A percentile compares a stretch with the other conserved stretches of the same genome.
phyloP scores from a whole-genome alignment of 2,113 vertebrate species.

The Aldabrachelys gigantea region DNA sequence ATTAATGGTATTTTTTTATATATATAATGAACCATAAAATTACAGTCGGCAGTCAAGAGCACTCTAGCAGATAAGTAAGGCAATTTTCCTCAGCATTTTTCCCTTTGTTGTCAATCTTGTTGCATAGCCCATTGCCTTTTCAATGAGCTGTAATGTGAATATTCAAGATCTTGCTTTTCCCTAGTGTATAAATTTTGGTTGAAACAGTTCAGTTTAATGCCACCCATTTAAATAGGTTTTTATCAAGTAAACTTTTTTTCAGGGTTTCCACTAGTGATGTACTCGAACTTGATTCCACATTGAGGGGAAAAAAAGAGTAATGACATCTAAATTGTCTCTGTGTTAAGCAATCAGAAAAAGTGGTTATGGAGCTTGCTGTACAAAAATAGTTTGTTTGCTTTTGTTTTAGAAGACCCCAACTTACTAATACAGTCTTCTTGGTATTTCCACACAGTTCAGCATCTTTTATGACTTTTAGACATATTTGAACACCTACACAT shows the following conservation, averaged over 20 bases:
- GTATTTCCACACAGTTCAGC: background rate
- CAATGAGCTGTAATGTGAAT: constrained; percentile 76
- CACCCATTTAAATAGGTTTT: constrained; percentile 60
- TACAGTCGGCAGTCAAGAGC: constrained; percentile 76
- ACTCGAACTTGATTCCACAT: background rate
- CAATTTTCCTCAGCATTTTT: constrained; percentile 80
- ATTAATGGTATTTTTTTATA: constrained; percentile 65
- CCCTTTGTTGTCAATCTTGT: constrained; percentile 79
- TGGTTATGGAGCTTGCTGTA: background rate
- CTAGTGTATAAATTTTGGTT: constrained; percentile 58
- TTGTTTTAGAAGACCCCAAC: background rate
- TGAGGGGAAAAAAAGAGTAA: constrained; percentile 16
- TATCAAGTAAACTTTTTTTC: constrained; percentile 39
- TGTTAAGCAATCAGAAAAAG: constrained; percentile 28
- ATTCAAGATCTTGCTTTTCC: constrained; percentile 62
- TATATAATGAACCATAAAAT: constrained; percentile 81
- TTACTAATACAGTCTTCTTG: background rate
- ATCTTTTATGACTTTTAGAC: constrained; percentile 18
- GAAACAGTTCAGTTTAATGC: constrained; percentile 56
- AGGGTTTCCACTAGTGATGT: background rate
- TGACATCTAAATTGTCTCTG: background rate
- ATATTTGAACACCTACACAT: background rate
- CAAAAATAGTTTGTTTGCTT: background rate
- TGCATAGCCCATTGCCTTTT: constrained; percentile 77
- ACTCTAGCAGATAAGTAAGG: constrained; percentile 79